A percentile compares a stretch with the other conserved stretches of the same genome.
These are phyloP conservation scores for Ceyx margarethae DNA, from an alignment of 2,113 vertebrate genomes.

Conservation along the genomic window DNA sequence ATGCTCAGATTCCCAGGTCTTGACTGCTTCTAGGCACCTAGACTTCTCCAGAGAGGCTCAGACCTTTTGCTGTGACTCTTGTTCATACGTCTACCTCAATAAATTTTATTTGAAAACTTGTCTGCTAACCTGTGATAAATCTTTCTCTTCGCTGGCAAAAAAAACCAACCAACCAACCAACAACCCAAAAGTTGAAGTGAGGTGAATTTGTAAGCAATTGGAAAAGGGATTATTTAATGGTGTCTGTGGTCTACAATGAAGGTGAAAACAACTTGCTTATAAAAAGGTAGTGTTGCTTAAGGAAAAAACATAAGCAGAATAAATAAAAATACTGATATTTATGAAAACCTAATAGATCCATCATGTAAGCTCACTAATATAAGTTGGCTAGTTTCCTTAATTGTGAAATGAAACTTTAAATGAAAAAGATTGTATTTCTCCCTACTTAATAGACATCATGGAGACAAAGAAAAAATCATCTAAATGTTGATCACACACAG, in stretches of 20 bases:
- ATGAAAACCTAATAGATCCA: neutral
- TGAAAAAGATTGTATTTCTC: neutral
- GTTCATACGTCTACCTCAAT: neutral
- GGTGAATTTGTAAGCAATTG: neutral
- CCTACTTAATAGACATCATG: neutral
- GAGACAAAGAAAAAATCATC: neutral
- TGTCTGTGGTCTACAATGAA: neutral
- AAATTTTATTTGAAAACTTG: neutral
- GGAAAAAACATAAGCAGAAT: neutral
- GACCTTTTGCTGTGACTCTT: neutral
- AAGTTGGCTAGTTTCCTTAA: neutral
- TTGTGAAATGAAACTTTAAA: neutral
- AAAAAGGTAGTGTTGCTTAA: neutral
- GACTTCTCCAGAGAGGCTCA: neutral
- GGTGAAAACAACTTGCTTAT: neutral
- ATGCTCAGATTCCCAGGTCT: neutral
- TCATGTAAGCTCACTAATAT: neutral
- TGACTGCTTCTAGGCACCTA: neutral
- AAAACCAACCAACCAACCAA: neutral
- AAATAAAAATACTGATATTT: neutral
- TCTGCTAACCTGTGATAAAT: neutral
- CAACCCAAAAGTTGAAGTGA: neutral
- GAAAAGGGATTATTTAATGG: neutral
- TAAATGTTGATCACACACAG: neutral
- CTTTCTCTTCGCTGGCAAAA: neutral